Evolutionary conservation across 2,888 invertebrate species (phyloP), one percentile per base, ranked within the genome.

Genomic region (Mayetiola destructor): DNA sequence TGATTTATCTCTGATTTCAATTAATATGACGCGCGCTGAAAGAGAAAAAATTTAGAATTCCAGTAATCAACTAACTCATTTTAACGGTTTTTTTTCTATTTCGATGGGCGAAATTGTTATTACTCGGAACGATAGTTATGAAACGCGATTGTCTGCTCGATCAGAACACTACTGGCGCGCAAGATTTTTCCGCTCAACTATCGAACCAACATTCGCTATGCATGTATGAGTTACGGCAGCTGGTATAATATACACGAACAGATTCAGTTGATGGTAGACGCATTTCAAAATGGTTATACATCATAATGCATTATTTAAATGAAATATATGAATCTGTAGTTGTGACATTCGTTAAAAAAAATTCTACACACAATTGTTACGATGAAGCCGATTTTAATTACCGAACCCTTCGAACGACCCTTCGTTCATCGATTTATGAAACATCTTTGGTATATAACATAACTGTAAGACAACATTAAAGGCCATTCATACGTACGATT

Each of bases 401-500:
- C 23, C 23, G 48, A 48, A 48, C 48, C 48, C 48, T 48, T 48
- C 48, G 48, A 27, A n/a, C 48, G 27, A 48, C 48, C 48, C 48
- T 48, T 48, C 48, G 48, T 48, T 27, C 48, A 48, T 48, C 48
- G 48, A 48, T 27, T 48, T 48, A 48, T 27, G 48, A 48, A 48
- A 23, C 27, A 48, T 48, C 48, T 48, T 48, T 48, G 23, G 48
- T 48, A 27, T 16, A 27, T 23, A 48, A 48, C 16, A 48, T 37
- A 16, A 37, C 12, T n/a, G 4, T 12, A 37, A 37, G n/a, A 10
- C 3, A 16, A 37, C n/a, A 16, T 5, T 10, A 12, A 37, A 37
- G n/a, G 12, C 5, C 48, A n/a, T 9, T 14, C 9, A 16, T 8
- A 16, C 42, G 21, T 42, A n/a, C 42, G 21, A 23, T 42, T 48